Evolutionary conservation across 2,888 invertebrate species (phyloP), one percentile per base, ranked within the genome.

Genomic region (Acanthacorydalis orientalis): DNA sequence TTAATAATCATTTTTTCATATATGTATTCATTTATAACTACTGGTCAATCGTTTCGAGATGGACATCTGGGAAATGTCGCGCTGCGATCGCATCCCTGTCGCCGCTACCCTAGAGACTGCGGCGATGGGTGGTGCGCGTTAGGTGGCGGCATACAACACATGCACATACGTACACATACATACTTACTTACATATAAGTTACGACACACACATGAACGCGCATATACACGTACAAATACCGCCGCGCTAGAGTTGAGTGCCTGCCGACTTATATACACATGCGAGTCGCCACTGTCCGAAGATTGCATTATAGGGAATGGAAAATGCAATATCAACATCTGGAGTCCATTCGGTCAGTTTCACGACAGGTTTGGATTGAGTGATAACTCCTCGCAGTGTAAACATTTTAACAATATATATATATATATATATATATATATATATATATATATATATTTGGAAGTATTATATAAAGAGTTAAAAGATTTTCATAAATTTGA

Each of bases 241-340:
- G 23, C 23, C 23, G 23, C 23, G 23, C 23, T 23, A 23, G 23
- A 23, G 23, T 23, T 23, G 23, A 23, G 23, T 23, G 23, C 23
- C 23, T 23, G 23, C 23, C 23, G 23, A 23, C 23, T 23, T 23
- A 23, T 23, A 23, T 23, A 23, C 23, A 23, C 23, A 23, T 23
- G 23, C 23, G 23, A 23, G 23, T 23, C 23, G 23, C 23, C 23
- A 23, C 23, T 23, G 23, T 23, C 23, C 23, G 23, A 23, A 23
- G 23, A 63, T 64, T 66, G 66, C 66, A 67, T 67, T 65, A 65
- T 64, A 65, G 63, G 63, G 65, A 65, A 65, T 64, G 64, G 64
- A 65, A 67, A 65, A 67, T 66, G 65, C 65, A 67, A 67, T 64
- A 64, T 64, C 64, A 54, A 55, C 53, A 53, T 50, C 51, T 51